These are phyloP conservation scores for Macrosiphum euphorbiae DNA, from an alignment of 2,888 invertebrate species.

Conservation along the genomic window DNA sequence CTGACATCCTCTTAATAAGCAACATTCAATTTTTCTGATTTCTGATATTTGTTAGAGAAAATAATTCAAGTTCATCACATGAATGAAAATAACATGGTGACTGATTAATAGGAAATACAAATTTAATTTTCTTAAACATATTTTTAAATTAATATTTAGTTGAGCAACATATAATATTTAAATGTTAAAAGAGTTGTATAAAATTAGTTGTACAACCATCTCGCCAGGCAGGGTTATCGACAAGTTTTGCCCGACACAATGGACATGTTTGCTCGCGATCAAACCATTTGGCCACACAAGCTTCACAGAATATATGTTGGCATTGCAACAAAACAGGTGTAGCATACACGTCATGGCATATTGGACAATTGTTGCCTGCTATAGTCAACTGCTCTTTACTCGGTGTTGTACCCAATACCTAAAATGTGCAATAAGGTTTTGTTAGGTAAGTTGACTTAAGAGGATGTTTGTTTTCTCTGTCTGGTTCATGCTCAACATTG, in stretches of 20 bases:
- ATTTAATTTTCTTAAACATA: neutral
- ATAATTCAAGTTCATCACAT: neutral
- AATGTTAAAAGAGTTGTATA: conserved; percentile 78
- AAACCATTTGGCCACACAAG: conserved; percentile 93
- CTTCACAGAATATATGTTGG: conserved; percentile 93
- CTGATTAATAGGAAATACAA: neutral
- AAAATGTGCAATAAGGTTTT: conserved; percentile 68
- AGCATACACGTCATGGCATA: conserved; percentile 90
- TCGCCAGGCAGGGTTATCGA: conserved; percentile 86
- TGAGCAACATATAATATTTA: neutral
- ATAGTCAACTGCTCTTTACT: conserved; percentile 84
- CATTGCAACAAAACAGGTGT: conserved; percentile 83
- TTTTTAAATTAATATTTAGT: neutral
- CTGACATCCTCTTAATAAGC: neutral
- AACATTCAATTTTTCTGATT: neutral
- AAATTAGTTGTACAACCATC: conserved; percentile 88
- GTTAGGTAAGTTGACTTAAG: neutral
- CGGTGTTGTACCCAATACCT: conserved; percentile 88
- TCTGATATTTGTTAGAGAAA: neutral
- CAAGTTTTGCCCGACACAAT: conserved; percentile 88
- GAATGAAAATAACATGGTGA: neutral
- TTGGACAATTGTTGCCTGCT: conserved; percentile 87
- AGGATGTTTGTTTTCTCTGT: too few relatives aligned
- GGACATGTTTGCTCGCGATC: conserved; percentile 90
- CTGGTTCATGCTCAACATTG: too few relatives aligned